phyloP scores from a whole-genome alignment of 1,140 invertebrate genomes.

The Drosophila lacteicornis region DNA sequence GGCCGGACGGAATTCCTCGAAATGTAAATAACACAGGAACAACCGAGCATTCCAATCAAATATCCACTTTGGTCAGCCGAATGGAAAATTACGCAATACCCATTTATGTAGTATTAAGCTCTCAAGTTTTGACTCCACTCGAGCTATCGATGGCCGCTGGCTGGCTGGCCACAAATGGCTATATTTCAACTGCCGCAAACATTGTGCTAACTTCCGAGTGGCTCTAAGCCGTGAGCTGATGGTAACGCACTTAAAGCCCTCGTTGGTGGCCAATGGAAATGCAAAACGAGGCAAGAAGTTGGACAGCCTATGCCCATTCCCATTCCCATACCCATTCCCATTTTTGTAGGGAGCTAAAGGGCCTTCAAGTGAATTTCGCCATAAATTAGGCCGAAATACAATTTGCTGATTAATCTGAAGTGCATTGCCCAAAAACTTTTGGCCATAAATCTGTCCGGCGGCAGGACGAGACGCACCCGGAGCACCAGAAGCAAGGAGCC shows the following conservation, averaged over 20 bases:
- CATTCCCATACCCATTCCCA: slow-evolving; percentile 12
- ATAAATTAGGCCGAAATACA: slow-evolving; percentile 80
- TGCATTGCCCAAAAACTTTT: slow-evolving; percentile 73
- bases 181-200: slow-evolving; percentile 32
- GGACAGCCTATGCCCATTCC: slow-evolving; percentile 8
- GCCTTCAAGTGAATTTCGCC: slow-evolving; percentile 44
- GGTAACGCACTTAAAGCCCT: slow-evolving; percentile 17
- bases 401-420: slow-evolving; percentile 84
- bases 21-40: slow-evolving; percentile 33
- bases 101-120: slow-evolving; percentile 37
- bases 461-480: slow-evolving; percentile 10
- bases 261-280: slow-evolving; percentile 11
- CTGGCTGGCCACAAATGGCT: neutral
- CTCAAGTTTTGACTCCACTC: slow-evolving; percentile 31
- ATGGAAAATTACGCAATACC: slow-evolving; percentile 47
- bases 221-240: slow-evolving; percentile 11
- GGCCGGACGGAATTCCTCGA: slow-evolving; percentile 21
- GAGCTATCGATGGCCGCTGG: slow-evolving; percentile 21
- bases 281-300: slow-evolving; percentile 24
- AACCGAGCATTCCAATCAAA: slow-evolving; percentile 36
- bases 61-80: slow-evolving; percentile 36
- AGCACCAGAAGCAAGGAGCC: slow-evolving; percentile 6
- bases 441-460: slow-evolving; percentile 65
- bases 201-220: slow-evolving; percentile 23
- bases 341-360: slow-evolving; percentile 23